A percentile compares a stretch with the other conserved stretches of the same genome.
These are phyloP conservation scores for Dromius quadrimaculatus DNA, from an alignment of 2,888 invertebrate genomes.

Conservation along the genomic window DNA sequence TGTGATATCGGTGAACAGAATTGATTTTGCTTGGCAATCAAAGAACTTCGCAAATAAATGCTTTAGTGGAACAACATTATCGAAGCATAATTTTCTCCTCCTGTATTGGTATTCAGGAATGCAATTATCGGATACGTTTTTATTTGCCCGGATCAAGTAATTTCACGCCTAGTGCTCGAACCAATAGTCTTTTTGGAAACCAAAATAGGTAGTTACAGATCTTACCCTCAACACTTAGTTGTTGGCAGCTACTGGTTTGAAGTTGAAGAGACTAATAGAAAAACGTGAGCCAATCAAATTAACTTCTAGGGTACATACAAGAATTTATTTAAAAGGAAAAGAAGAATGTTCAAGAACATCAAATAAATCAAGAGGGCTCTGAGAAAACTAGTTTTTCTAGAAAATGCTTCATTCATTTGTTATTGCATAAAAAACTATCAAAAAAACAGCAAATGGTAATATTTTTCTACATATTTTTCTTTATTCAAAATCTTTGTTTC, in stretches of 20 bases:
- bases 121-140: background rate
- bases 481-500: too few relatives aligned
- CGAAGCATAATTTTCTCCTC: too few relatives aligned
- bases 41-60: too few relatives aligned
- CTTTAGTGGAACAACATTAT: too few relatives aligned
- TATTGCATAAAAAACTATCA: slow-evolving; percentile 1
- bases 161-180: background rate
- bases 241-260: slow-evolving; percentile 2
- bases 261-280: slow-evolving; percentile 5
- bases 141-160: background rate
- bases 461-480: too few relatives aligned
- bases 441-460: background rate
- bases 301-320: background rate
- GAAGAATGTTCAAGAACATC: slow-evolving; percentile 11
- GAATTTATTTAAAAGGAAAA: slow-evolving; percentile 4
- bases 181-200: slow-evolving; percentile 4
- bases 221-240: background rate
- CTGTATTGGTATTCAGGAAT: background rate
- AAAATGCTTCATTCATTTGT: background rate
- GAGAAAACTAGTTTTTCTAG: background rate
- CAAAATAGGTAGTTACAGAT: background rate
- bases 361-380: background rate
- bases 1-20: too few relatives aligned
- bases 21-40: too few relatives aligned
- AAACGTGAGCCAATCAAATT: slow-evolving; percentile 13